phyloP scores from a whole-genome alignment of 2,113 vertebrate species.

The Chlorodrepanis virens region DNA sequence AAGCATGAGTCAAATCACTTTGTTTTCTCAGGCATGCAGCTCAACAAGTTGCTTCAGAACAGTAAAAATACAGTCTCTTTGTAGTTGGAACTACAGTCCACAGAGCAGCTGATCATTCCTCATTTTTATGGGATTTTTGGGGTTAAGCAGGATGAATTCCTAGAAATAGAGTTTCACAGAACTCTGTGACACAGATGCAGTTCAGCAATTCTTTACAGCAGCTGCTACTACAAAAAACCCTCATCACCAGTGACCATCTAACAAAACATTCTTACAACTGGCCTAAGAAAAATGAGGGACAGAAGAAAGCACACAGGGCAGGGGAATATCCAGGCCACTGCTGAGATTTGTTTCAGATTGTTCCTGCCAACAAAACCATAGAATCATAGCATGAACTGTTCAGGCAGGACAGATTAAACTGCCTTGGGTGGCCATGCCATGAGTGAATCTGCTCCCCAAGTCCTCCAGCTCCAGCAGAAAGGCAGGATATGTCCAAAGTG shows the following conservation, averaged over 20 bases:
- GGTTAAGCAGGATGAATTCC: not conserved
- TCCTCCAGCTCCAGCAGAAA: not conserved
- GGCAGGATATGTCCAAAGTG: not conserved
- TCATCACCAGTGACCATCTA: not conserved
- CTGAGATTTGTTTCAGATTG: not conserved
- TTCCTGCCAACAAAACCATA: not conserved
- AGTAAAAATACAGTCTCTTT: not conserved
- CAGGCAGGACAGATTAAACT: not conserved
- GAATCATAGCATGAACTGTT: not conserved
- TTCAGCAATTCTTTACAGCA: not conserved
- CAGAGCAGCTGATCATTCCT: not conserved
- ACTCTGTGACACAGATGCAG: not conserved
- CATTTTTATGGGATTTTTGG: not conserved
- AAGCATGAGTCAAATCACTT: conserved; percentile 43
- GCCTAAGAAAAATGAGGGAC: not conserved
- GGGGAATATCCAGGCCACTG: not conserved
- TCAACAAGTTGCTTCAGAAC: not conserved
- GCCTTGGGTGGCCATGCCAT: not conserved
- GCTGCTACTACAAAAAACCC: not conserved
- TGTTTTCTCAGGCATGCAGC: not conserved
- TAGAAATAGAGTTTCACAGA: not conserved
- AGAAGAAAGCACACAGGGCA: not conserved
- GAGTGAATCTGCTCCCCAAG: not conserved
- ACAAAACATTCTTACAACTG: not conserved
- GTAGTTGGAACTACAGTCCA: not conserved